Evolutionary conservation across 2,888 invertebrate genomes (phyloP), one percentile per base, ranked within the genome.

Genomic region (Eupithecia tripunctaria): DNA sequence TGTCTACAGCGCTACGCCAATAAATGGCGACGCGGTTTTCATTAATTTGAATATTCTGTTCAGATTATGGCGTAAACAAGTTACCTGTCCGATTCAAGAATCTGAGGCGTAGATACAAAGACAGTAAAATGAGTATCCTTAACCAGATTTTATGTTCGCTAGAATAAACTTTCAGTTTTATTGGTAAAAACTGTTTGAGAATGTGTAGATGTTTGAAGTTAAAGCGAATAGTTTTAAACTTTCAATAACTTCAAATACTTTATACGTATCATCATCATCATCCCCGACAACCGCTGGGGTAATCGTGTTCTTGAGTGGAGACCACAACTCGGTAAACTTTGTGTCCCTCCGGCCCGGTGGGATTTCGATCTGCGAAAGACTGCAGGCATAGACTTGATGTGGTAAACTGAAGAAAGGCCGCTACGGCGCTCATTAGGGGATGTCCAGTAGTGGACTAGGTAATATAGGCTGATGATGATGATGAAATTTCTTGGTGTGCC

Each of bases 1-100:
- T 47, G 43, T 47, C 47, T 47, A 43, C 43, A 43, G 47, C 47
- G 47, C 47, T 51, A 51, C n/a, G 51, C 51, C 21, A 51, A 21
- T 12, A 51, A 21, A 51, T 10, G 10, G 51, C 51, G 21, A 51
- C 21, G 51, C 2, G 21, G 10, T 51, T 51, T 21, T 51, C 51
- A 10, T 51, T 21, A 51, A 1, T 21, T 21, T 21, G 10, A 21
- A 10, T 47, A 6, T 51, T 21, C 21, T 10, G 21, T 51, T 51
- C 10, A 21, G 43, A n/a, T 47, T 47, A n/a, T 8, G 47, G 8
- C n/a, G n/a, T n/a, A 8, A n/a, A n/a, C 2, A 43, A 43, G 38
- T 38, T 14, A 43, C 18, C 18, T 1, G 43, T 1, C 43, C 15
- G 43, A 18, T 43, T 43, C 18, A 18, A 43, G 18, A 43, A 43